Evolutionary conservation across 2,888 invertebrate species (phyloP).

Genomic region (Deroplatys truncata): DNA sequence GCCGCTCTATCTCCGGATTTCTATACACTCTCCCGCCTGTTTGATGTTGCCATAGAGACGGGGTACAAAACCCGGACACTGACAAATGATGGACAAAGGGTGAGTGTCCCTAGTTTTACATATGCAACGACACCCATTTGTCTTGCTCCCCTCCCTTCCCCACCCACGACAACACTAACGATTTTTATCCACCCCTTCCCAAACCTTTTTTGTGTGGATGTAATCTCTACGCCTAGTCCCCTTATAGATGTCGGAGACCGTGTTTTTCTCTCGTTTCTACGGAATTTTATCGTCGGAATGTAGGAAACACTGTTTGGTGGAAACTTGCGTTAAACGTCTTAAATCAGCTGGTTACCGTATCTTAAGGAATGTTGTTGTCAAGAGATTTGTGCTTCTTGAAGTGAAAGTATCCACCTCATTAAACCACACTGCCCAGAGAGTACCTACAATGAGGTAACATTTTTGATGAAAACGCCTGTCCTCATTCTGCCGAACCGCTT

Average conservation of each 20-base stretch:
- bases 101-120: slow-evolving; percentile 48
- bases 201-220: slow-evolving; percentile 5
- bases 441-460: too few relatives aligned
- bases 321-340: too few relatives aligned
- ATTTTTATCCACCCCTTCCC: slow-evolving; percentile 14
- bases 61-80: slow-evolving; percentile 38
- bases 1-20: background rate
- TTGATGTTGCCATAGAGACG: slow-evolving; percentile 14
- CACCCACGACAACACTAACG: slow-evolving; percentile 10
- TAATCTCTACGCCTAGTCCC: slow-evolving; percentile 18
- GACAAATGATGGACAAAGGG: slow-evolving; percentile 50
- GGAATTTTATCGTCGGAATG: too few relatives aligned
- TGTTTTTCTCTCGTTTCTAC: too few relatives aligned
- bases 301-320: too few relatives aligned
- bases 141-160: slow-evolving; percentile 39
- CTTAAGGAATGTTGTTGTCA: too few relatives aligned
- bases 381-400: too few relatives aligned
- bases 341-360: too few relatives aligned
- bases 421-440: too few relatives aligned
- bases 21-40: slow-evolving; percentile 6
- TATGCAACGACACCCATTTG: slow-evolving; percentile 50
- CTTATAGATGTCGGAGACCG: background rate
- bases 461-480: too few relatives aligned
- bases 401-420: too few relatives aligned
- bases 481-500: too few relatives aligned